phyloP scores from a whole-genome alignment of 2,113 vertebrate genomes.

The Sinocyclocheilus maitianheensis region DNA sequence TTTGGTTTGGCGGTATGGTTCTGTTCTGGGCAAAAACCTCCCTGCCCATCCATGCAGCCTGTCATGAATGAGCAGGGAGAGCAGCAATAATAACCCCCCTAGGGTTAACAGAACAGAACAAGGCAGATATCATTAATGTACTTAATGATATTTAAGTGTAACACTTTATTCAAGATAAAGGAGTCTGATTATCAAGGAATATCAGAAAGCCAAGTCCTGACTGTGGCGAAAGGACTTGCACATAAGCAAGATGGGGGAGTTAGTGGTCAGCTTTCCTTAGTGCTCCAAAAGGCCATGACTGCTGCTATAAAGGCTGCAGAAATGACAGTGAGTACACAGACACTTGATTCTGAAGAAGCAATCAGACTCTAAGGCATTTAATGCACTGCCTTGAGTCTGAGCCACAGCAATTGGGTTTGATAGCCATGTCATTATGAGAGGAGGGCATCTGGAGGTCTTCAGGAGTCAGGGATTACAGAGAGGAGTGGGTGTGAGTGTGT shows the following conservation, averaged over 20 bases:
- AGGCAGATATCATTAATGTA: no score
- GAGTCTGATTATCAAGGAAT: no score
- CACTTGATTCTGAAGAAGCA: slow-evolving; percentile 80
- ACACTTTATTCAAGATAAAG: no score
- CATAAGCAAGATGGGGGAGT: neutral
- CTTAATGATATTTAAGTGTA: no score
- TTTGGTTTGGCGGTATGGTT: no score
- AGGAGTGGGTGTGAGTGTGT: slow-evolving; percentile 46
- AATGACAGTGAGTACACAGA: slow-evolving; percentile 73
- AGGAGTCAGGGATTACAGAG: slow-evolving; percentile 71
- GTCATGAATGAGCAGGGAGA: no score
- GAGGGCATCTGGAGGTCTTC: slow-evolving; percentile 78
- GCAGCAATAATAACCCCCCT: no score
- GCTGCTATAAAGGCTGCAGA: slow-evolving; percentile 38
- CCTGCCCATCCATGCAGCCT: no score
- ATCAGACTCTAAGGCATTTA: slow-evolving; percentile 78
- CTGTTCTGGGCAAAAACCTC: no score
- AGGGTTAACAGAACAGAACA: no score
- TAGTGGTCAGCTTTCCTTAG: slow-evolving; percentile 44
- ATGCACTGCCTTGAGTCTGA: slow-evolving; percentile 77
- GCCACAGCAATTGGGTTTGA: slow-evolving; percentile 80
- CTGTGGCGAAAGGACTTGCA: neutral
- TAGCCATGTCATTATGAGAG: slow-evolving; percentile 79
- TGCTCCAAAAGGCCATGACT: slow-evolving; percentile 47
- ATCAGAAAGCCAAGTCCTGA: no score